Evolutionary conservation across 1,140 invertebrate species (phyloP).

Genomic region (Helicoverpa armigera): DNA sequence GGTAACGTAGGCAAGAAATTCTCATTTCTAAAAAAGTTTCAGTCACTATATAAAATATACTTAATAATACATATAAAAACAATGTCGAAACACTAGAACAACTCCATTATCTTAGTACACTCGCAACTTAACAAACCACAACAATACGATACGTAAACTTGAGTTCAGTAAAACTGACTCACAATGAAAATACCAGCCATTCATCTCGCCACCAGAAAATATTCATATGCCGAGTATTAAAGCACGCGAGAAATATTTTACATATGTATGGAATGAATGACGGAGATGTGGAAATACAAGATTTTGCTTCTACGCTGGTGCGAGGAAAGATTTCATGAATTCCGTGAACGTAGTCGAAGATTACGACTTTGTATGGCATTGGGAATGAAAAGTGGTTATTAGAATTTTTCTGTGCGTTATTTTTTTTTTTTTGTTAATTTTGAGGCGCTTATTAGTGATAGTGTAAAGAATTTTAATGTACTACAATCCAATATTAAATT

Average conservation of each 20-base stretch:
- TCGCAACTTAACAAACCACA: conserved; percentile 14
- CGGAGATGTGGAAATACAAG: conserved; percentile 30
- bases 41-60: no score
- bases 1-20: no score
- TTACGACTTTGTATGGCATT: background rate
- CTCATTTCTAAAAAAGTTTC: no score
- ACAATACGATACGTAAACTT: conserved; percentile 56
- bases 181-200: conserved; percentile 53
- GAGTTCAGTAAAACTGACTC: conserved; percentile 58
- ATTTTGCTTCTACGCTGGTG: conserved; percentile 18
- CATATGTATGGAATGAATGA: conserved; percentile 37
- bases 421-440: no score
- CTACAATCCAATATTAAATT: no score
- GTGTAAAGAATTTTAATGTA: no score
- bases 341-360: background rate
- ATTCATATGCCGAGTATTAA: conserved; percentile 54
- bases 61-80: background rate
- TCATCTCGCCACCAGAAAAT: conserved; percentile 56
- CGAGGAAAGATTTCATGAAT: background rate
- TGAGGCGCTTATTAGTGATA: no score
- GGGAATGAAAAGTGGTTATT: background rate
- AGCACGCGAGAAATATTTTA: conserved; percentile 30
- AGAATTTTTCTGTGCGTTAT: no score
- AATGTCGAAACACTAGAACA: background rate
- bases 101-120: background rate